Percentiles rank a stretch among this genome's conserved stretches.
phyloP scores from a whole-genome alignment of 2,113 vertebrate genomes.

The Pachyramphus minor region DNA sequence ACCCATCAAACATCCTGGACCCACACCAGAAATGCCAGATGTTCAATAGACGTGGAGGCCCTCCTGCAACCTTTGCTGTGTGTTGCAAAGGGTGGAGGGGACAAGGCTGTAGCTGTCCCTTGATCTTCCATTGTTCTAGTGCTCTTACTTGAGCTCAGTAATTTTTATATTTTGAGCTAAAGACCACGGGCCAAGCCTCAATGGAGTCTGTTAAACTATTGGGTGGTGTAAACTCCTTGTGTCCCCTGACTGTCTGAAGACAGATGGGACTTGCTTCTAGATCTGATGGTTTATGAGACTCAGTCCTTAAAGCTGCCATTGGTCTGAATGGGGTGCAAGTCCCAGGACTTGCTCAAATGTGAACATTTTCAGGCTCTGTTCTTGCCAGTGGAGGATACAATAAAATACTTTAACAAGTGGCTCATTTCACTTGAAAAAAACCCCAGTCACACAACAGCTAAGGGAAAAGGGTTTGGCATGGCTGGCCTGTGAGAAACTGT shows the following conservation, averaged over 20 bases:
- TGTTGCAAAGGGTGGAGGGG: background rate
- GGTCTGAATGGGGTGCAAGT: background rate
- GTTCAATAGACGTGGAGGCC: conserved; percentile 50
- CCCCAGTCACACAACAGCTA: background rate
- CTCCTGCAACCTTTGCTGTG: conserved; percentile 29
- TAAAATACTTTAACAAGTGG: background rate
- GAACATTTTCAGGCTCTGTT: background rate
- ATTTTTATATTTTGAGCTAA: background rate
- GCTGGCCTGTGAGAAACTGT: background rate
- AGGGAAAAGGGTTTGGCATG: background rate
- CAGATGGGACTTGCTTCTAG: background rate
- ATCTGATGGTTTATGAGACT: background rate
- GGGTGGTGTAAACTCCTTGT: background rate
- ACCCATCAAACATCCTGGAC: conserved; percentile 74
- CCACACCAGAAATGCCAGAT: conserved; percentile 73
- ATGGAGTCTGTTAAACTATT: background rate
- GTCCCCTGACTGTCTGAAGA: background rate
- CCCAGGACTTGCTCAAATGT: background rate
- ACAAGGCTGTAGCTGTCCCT: background rate
- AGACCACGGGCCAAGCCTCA: background rate
- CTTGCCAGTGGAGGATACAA: background rate
- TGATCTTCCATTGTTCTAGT: background rate
- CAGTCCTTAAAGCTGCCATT: background rate
- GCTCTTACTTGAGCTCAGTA: background rate
- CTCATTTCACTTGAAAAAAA: background rate